Base-by-base conservation (phyloP, 64 coral and sea anemone genomes). In the Actinia tenebrosa region DNA sequence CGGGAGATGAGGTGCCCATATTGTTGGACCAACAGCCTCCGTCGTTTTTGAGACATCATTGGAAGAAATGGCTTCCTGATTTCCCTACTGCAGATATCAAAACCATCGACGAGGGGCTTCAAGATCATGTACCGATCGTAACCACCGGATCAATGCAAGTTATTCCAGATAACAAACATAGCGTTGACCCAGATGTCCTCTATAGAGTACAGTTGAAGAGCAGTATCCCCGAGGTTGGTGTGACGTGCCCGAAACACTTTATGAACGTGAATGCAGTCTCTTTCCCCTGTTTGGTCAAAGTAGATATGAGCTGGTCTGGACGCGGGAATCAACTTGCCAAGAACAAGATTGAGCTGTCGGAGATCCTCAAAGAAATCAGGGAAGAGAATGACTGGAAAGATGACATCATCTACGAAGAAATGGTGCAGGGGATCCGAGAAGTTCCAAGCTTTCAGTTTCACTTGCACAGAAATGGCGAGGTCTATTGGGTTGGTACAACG, bases 371-470 rank as follows among this genome's bases (percentile, higher is more conserved):
- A 78, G 68, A 88, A 78, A 59, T 88, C 63, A 88, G 66, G 7
- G 86, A 79, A 30, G 53, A 78, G 30, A 16, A 17, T 43, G 86
- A 54, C 9, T 88, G 86, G 86, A 88, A 88, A 16, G 86, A 78
- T 5, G 15, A 22, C 3, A 11, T 78, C 16, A 6, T 88, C 19
- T 79, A 77, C 15, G 45, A 88, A 78, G 71, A 88, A 30, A 0
- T 77, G 1, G 43, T 88, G 20, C 46, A 37, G 17, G 86, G 68
- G 18, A 72, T 88, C n/a, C 43, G 54, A 60, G 86, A 88, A 22
- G 86, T 88, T 15, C 86, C 86, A 15, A 88, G 86, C 45, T 88
- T 53, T 79, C 66, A 79, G 50, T 88, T 88, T n/a, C 75, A 88
- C 15, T 54, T 88, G 75, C 75, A 77, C 68, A 77, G 56, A 55